A percentile compares a stretch with the other conserved stretches of the same genome.
These are phyloP conservation scores for Isurus oxyrinchus DNA, from an alignment of 2,113 vertebrate genomes.

Conservation along the genomic window DNA sequence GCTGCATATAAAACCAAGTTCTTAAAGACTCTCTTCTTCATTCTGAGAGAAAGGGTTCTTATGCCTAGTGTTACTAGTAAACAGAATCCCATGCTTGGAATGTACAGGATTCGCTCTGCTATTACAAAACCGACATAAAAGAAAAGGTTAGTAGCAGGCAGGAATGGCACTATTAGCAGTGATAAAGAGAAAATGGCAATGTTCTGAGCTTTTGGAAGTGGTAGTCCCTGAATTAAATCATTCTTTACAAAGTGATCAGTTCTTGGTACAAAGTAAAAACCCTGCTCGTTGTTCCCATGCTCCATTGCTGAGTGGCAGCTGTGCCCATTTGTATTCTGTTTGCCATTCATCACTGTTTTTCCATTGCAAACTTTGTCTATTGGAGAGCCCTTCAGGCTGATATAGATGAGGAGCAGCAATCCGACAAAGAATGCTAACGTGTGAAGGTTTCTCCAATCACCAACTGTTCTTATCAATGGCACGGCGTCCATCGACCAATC, in stretches of 20 bases:
- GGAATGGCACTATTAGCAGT: conserved; percentile 82
- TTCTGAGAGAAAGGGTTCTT: conserved; percentile 76
- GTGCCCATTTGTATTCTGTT: conserved; percentile 82
- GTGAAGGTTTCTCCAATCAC: conserved; percentile 83
- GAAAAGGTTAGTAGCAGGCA: conserved; percentile 95
- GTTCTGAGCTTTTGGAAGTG: conserved; percentile 83
- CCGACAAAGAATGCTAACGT: conserved; percentile 76
- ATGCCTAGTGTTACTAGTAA: conserved; percentile 83
- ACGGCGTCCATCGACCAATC: conserved; percentile 99
- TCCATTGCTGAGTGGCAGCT: conserved; percentile 73
- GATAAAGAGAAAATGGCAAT: conserved; percentile 84
- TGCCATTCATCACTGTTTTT: conserved; percentile 77
- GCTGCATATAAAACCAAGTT: conserved; percentile 75
- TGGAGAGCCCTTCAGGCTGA: conserved; percentile 60
- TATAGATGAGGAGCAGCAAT: conserved; percentile 70
- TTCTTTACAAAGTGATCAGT: conserved; percentile 77
- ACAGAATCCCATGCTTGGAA: conserved; percentile 99
- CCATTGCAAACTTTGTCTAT: conserved; percentile 67
- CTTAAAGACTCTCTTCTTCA: conserved; percentile 71
- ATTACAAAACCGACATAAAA: conserved; percentile 99
- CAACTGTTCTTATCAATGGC: conserved; percentile 76
- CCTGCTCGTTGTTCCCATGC: conserved; percentile 58
- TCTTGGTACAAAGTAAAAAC: conserved; percentile 57
- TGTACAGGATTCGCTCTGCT: conserved; percentile 95
- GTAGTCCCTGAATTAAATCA: conserved; percentile 57